Percentiles rank a stretch among this genome's conserved stretches.
Conservation (phyloP, 1,140 invertebrate genomes). For the Hesperophylax magnus region DNA sequence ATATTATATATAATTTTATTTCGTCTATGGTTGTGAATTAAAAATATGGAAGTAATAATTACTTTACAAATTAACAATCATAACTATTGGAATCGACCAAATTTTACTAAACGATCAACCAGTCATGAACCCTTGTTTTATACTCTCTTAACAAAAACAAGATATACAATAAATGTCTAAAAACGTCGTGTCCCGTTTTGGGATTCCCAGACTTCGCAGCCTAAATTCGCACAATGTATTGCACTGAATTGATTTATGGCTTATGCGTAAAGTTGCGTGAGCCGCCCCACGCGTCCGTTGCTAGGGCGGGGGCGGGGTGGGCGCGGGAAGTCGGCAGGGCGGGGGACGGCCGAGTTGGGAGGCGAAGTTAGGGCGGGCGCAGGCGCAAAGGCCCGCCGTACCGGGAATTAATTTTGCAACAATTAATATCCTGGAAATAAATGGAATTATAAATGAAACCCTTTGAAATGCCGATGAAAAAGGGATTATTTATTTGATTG, state of each 20-base stretch:
- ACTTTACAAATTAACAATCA: no score
- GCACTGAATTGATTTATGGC: constrained; percentile 32
- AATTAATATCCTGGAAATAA: constrained; percentile 31
- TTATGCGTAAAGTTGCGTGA: constrained; percentile 35
- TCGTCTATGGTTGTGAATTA: no score
- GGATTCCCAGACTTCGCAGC: not conserved
- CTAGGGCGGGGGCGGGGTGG: not conserved
- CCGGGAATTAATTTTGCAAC: constrained; percentile 31
- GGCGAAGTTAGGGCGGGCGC: not conserved
- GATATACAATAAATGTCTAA: not conserved
- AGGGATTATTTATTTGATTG: not conserved
- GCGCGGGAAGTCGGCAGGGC: not conserved
- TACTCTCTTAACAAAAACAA: no score
- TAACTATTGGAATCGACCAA: no score
- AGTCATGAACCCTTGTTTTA: no score
- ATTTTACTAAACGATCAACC: no score
- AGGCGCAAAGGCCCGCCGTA: not conserved
- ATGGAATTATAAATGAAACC: constrained; percentile 27
- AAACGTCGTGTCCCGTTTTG: not conserved
- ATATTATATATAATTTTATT: no score
- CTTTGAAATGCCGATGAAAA: constrained; percentile 17
- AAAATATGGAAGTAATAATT: no score
- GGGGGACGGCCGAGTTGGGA: no score
- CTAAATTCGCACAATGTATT: constrained; percentile 9
- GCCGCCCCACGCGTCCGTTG: constrained; percentile 8